phyloP scores from a whole-genome alignment of 1,140 invertebrate genomes.

The Asbolus verrucosus region DNA sequence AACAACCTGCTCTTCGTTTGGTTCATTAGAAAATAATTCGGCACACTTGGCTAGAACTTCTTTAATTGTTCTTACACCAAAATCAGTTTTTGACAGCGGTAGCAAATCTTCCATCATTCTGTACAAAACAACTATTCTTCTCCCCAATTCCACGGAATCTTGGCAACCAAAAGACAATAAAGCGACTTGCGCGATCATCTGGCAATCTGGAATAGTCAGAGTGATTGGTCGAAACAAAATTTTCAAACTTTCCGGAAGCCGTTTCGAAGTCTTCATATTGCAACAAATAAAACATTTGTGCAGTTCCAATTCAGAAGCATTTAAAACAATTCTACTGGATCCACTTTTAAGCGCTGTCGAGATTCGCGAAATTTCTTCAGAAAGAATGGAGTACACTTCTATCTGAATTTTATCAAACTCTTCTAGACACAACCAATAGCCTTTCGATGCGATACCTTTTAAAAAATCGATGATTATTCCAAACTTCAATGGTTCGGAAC shows the following conservation, averaged over 20 bases:
- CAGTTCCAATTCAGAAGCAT: conserved; percentile 90
- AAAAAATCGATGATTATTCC: conserved; percentile 92
- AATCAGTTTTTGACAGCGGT: conserved; percentile 84
- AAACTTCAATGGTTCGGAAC: conserved; percentile 89
- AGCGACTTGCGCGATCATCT: conserved; percentile 88
- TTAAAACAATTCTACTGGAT: conserved; percentile 66
- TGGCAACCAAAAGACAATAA: conserved; percentile 89
- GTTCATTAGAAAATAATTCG: conserved; percentile 69
- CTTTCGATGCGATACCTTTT: conserved; percentile 85
- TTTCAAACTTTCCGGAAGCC: conserved; percentile 90
- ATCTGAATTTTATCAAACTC: conserved; percentile 55
- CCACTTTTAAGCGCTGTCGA: neutral
- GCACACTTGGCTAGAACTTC: conserved; percentile 47
- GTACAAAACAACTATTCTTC: conserved; percentile 77
- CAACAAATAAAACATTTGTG: conserved; percentile 74
- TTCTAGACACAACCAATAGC: conserved; percentile 93
- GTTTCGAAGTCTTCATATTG: conserved; percentile 80
- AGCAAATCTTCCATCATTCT: conserved; percentile 14
- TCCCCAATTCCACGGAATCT: conserved; percentile 79
- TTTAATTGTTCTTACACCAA: conserved; percentile 46
- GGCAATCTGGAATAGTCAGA: conserved; percentile 94
- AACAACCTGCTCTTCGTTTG: conserved; percentile 60
- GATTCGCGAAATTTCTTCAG: conserved; percentile 8
- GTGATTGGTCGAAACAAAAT: conserved; percentile 90
- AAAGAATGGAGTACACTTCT: conserved; percentile 49